Base-by-base conservation (phyloP, 2,113 vertebrate species). In the Craseonycteris thonglongyai region DNA sequence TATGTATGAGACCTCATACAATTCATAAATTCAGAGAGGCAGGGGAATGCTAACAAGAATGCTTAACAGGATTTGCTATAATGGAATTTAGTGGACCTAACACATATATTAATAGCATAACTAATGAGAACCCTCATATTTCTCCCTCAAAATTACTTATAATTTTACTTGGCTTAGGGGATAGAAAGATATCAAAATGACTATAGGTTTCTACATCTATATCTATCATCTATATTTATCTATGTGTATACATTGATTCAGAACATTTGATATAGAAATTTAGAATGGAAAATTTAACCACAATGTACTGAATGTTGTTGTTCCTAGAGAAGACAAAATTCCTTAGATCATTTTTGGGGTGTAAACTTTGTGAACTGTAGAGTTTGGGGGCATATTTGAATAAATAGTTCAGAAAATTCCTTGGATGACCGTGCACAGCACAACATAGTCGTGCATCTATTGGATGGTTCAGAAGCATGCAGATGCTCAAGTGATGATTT, bases 381-480 rank as follows among this genome's bases (percentile, higher is more conserved):
- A 83, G 93, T 59, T 92, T n/a, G n/a, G 59, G 92, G 86, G 83
- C 49, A 72, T 92, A 56, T 78, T 92, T 96, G 91, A 80, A 68
- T 92, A 96, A 95, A 86, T 95, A 93, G 38, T 45, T 86, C 75
- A 76, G 97, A 91, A 97, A 97, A 96, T 97, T 97, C 94, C 91
- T 38, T 22, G 2, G 69, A 74, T 96, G 92, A 58, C 54, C 87
- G 56, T 81, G 81, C 97, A 93, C n/a, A 95, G 75, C 78, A 61
- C 94, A 92, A 89, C 93, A 97, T 95, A 97, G 95, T 96, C 96
- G 91, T 90, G 93, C 93, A 98, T 98, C 97, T 98, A 93, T 96
- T 97, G 95, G 96, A 79, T 86, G 94, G 94, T 78, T 94, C 68
- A 51, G 93, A 94, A 90, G 87, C 88, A 54, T 68, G 87, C 96